Evolutionary conservation across 1,140 invertebrate genomes (phyloP).

Genomic region (Drosophila nikananu): DNA sequence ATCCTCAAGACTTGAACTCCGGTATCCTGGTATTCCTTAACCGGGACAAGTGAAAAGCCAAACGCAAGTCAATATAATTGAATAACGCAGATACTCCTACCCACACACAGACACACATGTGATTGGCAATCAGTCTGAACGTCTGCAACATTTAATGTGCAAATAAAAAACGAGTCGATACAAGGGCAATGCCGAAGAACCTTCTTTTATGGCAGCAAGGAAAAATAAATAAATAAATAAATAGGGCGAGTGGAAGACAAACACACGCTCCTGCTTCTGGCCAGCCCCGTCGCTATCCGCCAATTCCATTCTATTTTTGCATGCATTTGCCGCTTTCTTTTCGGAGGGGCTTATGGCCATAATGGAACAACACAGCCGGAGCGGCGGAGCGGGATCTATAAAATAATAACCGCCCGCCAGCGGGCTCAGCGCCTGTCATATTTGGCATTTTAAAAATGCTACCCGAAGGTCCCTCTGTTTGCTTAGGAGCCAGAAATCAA

Average conservation of each 20-base stretch:
- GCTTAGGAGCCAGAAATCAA: conserved; percentile 53
- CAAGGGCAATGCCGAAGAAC: conserved; percentile 79
- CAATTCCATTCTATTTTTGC: conserved; percentile 58
- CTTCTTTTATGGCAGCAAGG: conserved; percentile 76
- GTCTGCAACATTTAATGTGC: conserved; percentile 83
- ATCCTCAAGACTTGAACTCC: conserved; percentile 8
- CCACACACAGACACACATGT: conserved; percentile 24
- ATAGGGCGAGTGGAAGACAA: conserved; percentile 23
- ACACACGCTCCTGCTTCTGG: conserved; percentile 6
- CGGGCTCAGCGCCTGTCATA: conserved; percentile 53
- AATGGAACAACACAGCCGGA: conserved; percentile 45
- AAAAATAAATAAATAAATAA: conserved; percentile 66
- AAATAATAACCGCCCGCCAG: conserved; percentile 70
- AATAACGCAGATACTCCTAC: conserved; percentile 57
- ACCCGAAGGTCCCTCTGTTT: conserved; percentile 41
- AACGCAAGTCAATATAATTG: conserved; percentile 81
- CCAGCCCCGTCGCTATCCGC: not conserved
- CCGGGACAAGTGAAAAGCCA: conserved; percentile 70
- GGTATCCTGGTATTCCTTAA: conserved; percentile 57
- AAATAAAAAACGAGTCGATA: conserved; percentile 78
- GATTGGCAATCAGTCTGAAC: conserved; percentile 74
- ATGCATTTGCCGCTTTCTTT: conserved; percentile 62
- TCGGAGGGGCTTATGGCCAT: conserved; percentile 31
- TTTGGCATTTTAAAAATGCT: conserved; percentile 62
- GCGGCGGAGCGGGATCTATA: conserved; percentile 44